Percentiles rank a stretch among this genome's conserved stretches.
Evolutionary conservation across 2,113 vertebrate genomes (phyloP).

Genomic region (Tautogolabrus adspersus): DNA sequence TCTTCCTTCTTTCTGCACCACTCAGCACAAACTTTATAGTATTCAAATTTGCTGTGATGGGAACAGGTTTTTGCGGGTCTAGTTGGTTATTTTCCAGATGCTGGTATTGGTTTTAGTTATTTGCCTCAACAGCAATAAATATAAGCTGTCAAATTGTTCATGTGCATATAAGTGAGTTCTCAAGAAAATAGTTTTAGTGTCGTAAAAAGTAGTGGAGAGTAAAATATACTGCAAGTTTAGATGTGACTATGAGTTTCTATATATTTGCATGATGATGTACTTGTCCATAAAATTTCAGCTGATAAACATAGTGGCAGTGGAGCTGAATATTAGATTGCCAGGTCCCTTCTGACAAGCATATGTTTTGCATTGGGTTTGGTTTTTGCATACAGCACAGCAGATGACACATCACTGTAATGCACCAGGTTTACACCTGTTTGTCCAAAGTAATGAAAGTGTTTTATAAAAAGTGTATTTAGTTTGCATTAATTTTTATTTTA

Average conservation of each 20-base stretch:
- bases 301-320: constrained; percentile 19
- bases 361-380: constrained; percentile 54
- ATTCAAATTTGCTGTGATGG: constrained; percentile 73
- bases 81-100: constrained; percentile 58
- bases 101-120: constrained; percentile 44
- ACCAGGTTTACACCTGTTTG: constrained; percentile 26
- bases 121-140: constrained; percentile 34
- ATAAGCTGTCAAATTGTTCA: constrained; percentile 43
- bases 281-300: constrained; percentile 21
- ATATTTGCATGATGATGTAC: constrained; percentile 16
- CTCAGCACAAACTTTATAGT: constrained; percentile 77
- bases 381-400: constrained; percentile 46
- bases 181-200: constrained; percentile 1
- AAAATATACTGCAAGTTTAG: background rate
- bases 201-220: constrained; percentile 5
- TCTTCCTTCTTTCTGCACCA: constrained; percentile 65
- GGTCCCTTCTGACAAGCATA: constrained; percentile 40
- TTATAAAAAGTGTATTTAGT: background rate
- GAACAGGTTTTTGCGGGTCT: constrained; percentile 61
- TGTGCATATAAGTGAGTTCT: constrained; percentile 21
- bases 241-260: background rate
- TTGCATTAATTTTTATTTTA: background rate
- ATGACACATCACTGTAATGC: constrained; percentile 13
- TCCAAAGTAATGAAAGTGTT: background rate
- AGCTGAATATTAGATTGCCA: constrained; percentile 24